Conservation (phyloP, 2,888 invertebrate genomes). For the Gandaritis pyraliata region DNA sequence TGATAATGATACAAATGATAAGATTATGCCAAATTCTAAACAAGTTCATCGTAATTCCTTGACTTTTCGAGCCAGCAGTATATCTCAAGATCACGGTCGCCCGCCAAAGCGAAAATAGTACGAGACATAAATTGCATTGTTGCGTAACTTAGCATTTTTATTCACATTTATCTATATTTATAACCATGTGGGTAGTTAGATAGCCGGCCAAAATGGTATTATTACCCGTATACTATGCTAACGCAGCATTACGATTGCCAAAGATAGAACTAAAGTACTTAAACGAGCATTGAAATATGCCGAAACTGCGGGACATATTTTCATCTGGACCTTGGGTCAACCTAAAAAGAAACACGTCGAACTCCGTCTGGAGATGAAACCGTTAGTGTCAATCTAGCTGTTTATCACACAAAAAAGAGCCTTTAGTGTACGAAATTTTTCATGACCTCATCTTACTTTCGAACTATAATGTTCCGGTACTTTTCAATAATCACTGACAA, state of each 20-base stretch:
- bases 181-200: constrained; percentile 22
- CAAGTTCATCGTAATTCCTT: constrained; percentile 43
- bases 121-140: constrained; percentile 28
- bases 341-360: neutral
- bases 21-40: constrained; percentile 28
- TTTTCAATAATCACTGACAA: constrained; percentile 27
- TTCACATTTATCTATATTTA: constrained; percentile 10
- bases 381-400: constrained; percentile 9
- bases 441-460: constrained; percentile 33
- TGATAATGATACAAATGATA: constrained; percentile 24
- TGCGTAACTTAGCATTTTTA: constrained; percentile 24
- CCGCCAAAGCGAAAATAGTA: constrained; percentile 33
- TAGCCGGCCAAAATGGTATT: constrained; percentile 17
- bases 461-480: constrained; percentile 27
- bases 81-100: constrained; percentile 43
- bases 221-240: constrained; percentile 22
- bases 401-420: constrained; percentile 18
- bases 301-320: constrained; percentile 14
- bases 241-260: constrained; percentile 19
- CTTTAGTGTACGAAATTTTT: constrained; percentile 15
- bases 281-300: constrained; percentile 11
- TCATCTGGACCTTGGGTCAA: constrained; percentile 4
- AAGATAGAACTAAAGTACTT: constrained; percentile 17
- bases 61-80: constrained; percentile 34
- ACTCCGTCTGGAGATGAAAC: constrained; percentile 8